These are phyloP conservation scores for Alaudala cheleensis DNA, from an alignment of 2,113 vertebrate species.

Conservation along the genomic window DNA sequence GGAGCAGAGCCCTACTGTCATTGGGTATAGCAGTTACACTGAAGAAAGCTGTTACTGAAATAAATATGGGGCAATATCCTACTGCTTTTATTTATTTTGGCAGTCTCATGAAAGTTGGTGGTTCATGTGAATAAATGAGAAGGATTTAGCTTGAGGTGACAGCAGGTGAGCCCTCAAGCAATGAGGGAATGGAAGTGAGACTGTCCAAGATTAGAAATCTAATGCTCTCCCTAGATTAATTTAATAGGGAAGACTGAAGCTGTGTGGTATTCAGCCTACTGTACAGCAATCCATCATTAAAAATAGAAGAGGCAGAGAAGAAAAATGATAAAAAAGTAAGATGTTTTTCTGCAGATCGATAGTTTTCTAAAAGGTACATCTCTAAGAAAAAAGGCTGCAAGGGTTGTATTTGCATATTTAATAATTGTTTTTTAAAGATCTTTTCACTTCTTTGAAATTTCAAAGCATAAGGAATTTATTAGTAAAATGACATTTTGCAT, in stretches of 20 bases:
- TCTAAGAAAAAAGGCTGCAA: slow-evolving; percentile 12
- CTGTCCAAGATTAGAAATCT: slow-evolving; percentile 43
- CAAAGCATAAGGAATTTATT: slow-evolving; percentile 58
- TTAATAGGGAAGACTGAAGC: slow-evolving; percentile 34
- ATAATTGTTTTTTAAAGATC: slow-evolving; percentile 57
- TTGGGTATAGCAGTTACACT: neutral
- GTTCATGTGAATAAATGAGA: slow-evolving; percentile 22
- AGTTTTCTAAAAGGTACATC: slow-evolving; percentile 36
- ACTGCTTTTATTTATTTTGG: slow-evolving; percentile 27
- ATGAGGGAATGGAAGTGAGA: slow-evolving; percentile 8
- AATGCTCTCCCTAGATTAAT: slow-evolving; percentile 40
- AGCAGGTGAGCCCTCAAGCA: slow-evolving; percentile 43
- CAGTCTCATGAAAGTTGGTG: neutral
- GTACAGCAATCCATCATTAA: slow-evolving; percentile 45
- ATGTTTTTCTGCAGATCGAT: slow-evolving; percentile 5
- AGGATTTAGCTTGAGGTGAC: slow-evolving; percentile 42
- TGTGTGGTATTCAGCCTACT: slow-evolving; percentile 31
- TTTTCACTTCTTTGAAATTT: slow-evolving; percentile 57
- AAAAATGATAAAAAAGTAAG: slow-evolving; percentile 33
- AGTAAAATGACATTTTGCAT: slow-evolving; percentile 59
- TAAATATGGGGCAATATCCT: neutral
- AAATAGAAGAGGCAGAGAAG: slow-evolving; percentile 30
- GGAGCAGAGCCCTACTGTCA: neutral
- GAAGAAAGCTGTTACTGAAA: neutral
- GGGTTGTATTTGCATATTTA: slow-evolving; percentile 62